Conservation (phyloP, 2,888 invertebrate species). For the Macrophya annulata region DNA sequence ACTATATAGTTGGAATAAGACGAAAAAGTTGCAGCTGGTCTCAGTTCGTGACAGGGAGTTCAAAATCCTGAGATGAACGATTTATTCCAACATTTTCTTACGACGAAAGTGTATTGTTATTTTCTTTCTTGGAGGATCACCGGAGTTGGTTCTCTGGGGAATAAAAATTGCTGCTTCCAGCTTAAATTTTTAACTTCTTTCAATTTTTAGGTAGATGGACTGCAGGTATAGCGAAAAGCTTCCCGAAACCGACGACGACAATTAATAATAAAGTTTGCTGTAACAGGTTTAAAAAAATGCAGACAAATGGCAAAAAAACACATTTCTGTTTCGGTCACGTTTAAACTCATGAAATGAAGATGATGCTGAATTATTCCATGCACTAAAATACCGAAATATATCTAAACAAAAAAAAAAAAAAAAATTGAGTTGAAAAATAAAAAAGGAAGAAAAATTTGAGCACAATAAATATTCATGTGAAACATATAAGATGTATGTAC, state of each 20-base stretch:
- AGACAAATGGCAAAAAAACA: conserved; percentile 9
- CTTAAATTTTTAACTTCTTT: conserved; percentile 21
- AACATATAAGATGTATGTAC: not conserved
- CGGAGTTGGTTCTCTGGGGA: conserved; percentile 2
- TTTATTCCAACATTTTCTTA: not conserved
- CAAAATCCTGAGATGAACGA: not conserved
- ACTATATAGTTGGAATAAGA: not conserved
- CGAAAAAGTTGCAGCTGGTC: not conserved
- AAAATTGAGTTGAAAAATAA: not conserved
- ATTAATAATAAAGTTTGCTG: conserved; percentile 38
- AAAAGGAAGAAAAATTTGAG: not conserved
- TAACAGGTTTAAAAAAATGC: not conserved
- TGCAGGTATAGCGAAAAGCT: not conserved
- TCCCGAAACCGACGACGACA: conserved; percentile 12
- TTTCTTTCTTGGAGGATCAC: not conserved
- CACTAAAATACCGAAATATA: not conserved
- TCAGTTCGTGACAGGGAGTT: not conserved
- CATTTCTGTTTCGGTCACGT: conserved; percentile 11
- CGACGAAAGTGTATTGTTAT: not conserved
- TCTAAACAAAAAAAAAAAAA: too few relatives aligned
- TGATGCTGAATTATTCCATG: conserved; percentile 25
- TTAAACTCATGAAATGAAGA: not conserved
- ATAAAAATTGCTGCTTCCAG: conserved; percentile 3
- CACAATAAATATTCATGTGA: not conserved
- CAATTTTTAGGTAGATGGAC: not conserved